phyloP scores from a whole-genome alignment of 2,113 vertebrate species.

The Mustelus asterias region DNA sequence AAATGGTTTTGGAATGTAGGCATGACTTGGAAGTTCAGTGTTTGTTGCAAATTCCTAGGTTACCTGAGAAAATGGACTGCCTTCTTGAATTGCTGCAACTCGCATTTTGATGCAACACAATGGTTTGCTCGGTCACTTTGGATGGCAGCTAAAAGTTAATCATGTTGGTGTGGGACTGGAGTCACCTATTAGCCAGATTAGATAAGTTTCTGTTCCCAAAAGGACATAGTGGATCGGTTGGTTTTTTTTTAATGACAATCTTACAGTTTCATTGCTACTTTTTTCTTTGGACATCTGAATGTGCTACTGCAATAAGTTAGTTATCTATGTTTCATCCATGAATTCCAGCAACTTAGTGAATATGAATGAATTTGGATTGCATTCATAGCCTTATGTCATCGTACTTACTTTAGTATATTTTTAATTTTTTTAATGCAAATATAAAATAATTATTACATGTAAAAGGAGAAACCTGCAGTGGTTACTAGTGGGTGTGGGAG shows the following conservation, averaged over 20 bases:
- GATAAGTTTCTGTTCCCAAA: neutral
- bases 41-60: neutral
- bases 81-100: too few relatives aligned
- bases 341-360: neutral
- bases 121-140: too few relatives aligned
- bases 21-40: neutral
- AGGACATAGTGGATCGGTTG: neutral
- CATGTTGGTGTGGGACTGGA: too few relatives aligned
- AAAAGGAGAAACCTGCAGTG: neutral
- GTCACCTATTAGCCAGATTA: neutral
- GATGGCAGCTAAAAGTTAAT: too few relatives aligned
- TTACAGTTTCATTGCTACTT: neutral
- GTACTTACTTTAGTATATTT: neutral
- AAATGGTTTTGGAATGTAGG: neutral
- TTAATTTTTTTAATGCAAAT: neutral
- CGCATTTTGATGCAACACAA: neutral
- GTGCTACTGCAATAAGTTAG: neutral
- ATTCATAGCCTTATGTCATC: neutral
- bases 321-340: neutral
- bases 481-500: neutral
- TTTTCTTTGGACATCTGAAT: neutral
- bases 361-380: neutral
- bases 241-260: neutral
- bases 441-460: neutral
- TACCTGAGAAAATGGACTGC: too few relatives aligned